Evolutionary conservation across 2,797 vertebrate species (phyloP), one percentile per base, ranked within the genome.

Genomic region (Mustela erminea): DNA sequence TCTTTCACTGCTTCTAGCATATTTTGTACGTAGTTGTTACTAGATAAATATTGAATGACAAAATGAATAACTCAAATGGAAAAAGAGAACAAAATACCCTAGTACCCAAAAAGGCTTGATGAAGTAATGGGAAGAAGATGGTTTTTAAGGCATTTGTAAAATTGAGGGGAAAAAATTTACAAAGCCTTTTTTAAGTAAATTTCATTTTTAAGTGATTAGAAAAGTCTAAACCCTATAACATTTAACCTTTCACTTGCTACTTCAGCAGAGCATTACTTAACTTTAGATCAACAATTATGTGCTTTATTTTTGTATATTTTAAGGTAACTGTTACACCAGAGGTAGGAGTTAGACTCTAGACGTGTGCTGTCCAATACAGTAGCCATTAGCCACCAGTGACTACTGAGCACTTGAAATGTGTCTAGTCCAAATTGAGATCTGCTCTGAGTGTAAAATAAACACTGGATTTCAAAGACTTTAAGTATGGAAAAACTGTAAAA

Each of bases 261-360:
- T 83, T 95, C 72, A 88, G 32, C 3, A 60, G 27, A 93, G 35
- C 27, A 77, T 49, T 64, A 77, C 35, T 78, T 93, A 62, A 91
- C 49, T 93, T 89, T 80, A 93, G 38, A 12, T 95, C 15, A 68
- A 2, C 23, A 84, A 96, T 70, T 38, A n/a, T 58, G 27, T 77
- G 27, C 38, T 85, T 78, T 84, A n/a, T 43, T 78, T 90, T 77
- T 90, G 89, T 86, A 56, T 41, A 93, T 92, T 80, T 94, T 84
- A 84, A 90, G 54, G 70, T 96, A 58, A 94, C 32, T 92, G 29
- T 87, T 85, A 83, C 10, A 75, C 35, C 95, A 38, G 49, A 77
- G 43, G 54, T 87, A 46, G 84, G 21, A 7, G 1, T 75, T 86
- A 93, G 43, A 78, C 66, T 81, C 7, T 74, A 62, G 84, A 49